Evolutionary conservation across 2,888 invertebrate species (phyloP), one percentile per base, ranked within the genome.

Genomic region (Conomelus anceps): DNA sequence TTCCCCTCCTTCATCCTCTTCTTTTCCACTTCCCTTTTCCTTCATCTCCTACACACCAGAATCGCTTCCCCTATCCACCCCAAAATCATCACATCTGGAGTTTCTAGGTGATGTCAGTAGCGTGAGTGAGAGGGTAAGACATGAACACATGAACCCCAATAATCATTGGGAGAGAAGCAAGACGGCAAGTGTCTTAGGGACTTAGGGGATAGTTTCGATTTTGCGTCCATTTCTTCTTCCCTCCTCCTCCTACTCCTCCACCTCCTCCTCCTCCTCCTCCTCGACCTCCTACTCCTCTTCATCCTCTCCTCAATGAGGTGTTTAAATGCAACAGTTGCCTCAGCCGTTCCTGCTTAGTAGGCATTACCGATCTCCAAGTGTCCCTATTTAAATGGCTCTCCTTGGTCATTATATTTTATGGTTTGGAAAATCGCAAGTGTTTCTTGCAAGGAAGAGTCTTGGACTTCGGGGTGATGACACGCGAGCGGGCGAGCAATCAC

Each of bases 321-420:
- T 92, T 92, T 92, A 92, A 92, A 92, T 92, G 92, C 92, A 92
- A 91, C 91, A 91, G 90, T 90, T 90, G 90, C 90, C 91, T n/a
- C 41, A 22, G 26, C 84, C 6, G 89, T 34, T 20, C 20, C 22
- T 86, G 41, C 88, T 90, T 91, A 90, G 90, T 90, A 91, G 90
- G 90, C 90, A 91, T 91, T 90, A 90, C 90, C 41, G 22, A 29
- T 22, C 86, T 23, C 29, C 85, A 7, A 86, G 22, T 86, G 86
- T 86, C 26, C 86, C 86, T 86, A 86, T 86, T 86, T 86, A 24
- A 86, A 86, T 86, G 86, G 86, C 22, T 86, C 29, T 86, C 86
- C 86, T 4, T 26, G 88, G 41, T 63, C 90, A 91, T 91, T 91
- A 91, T 90, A 90, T 91, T 91, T 91, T 91, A 91, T 91, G 90